phyloP scores from a whole-genome alignment of 2,888 invertebrate species.

The Aporophyla nigra region DNA sequence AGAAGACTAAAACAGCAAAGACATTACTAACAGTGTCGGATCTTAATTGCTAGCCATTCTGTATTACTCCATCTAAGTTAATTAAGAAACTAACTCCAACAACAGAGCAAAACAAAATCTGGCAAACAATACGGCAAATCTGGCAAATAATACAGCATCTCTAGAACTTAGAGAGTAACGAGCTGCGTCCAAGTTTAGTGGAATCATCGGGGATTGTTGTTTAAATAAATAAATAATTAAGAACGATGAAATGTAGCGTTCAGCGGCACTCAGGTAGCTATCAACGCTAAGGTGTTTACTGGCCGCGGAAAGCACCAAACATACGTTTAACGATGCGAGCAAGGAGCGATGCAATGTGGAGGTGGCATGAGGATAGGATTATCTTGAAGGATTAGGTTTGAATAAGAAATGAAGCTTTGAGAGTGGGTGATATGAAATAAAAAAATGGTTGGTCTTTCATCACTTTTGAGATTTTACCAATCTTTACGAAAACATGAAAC shows the following conservation, averaged over 20 bases:
- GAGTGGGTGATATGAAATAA: too few relatives aligned
- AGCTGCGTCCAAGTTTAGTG: slow-evolving; percentile 18
- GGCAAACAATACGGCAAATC: not conserved
- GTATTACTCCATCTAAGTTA: not conserved
- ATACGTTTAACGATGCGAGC: slow-evolving; percentile 52
- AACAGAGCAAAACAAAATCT: not conserved
- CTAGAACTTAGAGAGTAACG: slow-evolving; percentile 1
- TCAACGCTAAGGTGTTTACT: slow-evolving; percentile 66
- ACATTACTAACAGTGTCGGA: not conserved
- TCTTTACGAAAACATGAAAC: not conserved
- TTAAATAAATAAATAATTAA: slow-evolving; percentile 64
- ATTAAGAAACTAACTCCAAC: not conserved
- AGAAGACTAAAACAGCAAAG: not conserved
- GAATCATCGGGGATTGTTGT: slow-evolving; percentile 33
- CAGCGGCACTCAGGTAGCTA: slow-evolving; percentile 58
- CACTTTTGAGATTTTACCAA: not conserved
- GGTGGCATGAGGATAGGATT: slow-evolving; percentile 34
- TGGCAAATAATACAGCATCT: slow-evolving; percentile 4
- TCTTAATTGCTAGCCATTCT: not conserved
- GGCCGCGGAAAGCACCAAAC: slow-evolving; percentile 56
- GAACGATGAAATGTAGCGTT: slow-evolving; percentile 48
- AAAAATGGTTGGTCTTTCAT: not conserved
- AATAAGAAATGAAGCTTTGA: not conserved
- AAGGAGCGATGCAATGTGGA: slow-evolving; percentile 35
- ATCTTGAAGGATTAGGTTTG: not conserved